phyloP scores from a whole-genome alignment of 2,113 vertebrate genomes.

The Bubo blakistoni region DNA sequence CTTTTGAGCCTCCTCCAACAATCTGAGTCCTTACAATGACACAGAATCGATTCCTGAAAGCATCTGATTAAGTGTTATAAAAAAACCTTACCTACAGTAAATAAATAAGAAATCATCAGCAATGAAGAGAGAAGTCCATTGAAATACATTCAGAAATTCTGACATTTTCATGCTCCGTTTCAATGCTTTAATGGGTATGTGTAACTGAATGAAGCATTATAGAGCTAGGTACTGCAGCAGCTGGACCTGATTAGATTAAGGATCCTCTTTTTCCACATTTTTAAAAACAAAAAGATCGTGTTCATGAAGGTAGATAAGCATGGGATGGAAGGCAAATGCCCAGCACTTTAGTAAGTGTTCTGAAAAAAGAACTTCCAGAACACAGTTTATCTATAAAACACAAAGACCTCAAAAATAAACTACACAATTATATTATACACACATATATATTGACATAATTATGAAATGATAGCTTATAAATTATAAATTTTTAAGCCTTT shows the following conservation, averaged over 20 bases:
- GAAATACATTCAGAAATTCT: not conserved
- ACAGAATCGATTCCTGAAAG: not conserved
- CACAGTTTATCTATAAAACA: not conserved
- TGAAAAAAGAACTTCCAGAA: not conserved
- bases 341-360: not conserved
- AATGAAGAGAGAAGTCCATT: not conserved
- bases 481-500: not conserved
- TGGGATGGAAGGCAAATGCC: not conserved
- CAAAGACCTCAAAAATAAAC: not conserved
- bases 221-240: not conserved
- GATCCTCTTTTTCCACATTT: not conserved
- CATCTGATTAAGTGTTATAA: not conserved
- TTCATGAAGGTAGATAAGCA: not conserved
- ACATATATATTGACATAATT: not conserved
- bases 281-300: not conserved
- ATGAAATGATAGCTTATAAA: not conserved
- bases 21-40: not conserved
- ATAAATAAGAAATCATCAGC: not conserved
- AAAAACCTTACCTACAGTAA: not conserved
- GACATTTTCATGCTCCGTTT: not conserved
- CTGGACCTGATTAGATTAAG: not conserved
- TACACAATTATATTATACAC: not conserved
- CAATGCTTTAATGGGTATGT: not conserved
- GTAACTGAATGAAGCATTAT: not conserved
- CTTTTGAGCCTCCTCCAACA: not conserved